phyloP scores from a whole-genome alignment of 2,888 invertebrate genomes.

The Eremobia ochroleuca region DNA sequence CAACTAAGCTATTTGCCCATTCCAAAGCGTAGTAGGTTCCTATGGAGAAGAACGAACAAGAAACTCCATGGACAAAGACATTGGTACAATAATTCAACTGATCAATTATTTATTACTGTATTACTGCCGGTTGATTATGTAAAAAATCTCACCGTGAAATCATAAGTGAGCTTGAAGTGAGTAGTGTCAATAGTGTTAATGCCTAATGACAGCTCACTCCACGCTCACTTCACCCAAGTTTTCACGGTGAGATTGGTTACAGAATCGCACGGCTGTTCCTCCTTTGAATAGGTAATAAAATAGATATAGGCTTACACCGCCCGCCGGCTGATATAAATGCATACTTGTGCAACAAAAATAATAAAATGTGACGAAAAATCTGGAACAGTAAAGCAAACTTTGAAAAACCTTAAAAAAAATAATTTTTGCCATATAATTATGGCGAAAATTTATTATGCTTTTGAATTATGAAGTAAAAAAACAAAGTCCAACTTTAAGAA shows the following conservation, averaged over 20 bases:
- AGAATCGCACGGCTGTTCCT: no score
- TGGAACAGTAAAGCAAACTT: neutral
- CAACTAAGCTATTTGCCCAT: neutral
- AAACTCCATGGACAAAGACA: neutral
- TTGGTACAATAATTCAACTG: neutral
- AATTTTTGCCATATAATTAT: no score
- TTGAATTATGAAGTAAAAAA: neutral
- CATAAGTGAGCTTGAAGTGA: no score
- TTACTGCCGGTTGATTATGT: no score
- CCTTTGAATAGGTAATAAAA: neutral
- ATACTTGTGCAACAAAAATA: neutral
- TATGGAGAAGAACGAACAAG: neutral
- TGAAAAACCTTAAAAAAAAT: neutral
- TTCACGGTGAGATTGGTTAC: no score
- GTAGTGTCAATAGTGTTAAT: no score
- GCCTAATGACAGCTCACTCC: no score
- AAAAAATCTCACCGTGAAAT: no score
- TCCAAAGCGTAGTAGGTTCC: neutral
- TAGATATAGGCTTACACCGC: neutral
- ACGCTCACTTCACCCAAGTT: no score
- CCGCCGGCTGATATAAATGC: neutral
- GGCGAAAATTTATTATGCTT: neutral
- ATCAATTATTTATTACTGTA: no score
- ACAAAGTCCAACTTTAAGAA: neutral
- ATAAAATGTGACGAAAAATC: no score